Evolutionary conservation across 2,797 vertebrate species (phyloP).

Genomic region (Notolabrus celidotus): DNA sequence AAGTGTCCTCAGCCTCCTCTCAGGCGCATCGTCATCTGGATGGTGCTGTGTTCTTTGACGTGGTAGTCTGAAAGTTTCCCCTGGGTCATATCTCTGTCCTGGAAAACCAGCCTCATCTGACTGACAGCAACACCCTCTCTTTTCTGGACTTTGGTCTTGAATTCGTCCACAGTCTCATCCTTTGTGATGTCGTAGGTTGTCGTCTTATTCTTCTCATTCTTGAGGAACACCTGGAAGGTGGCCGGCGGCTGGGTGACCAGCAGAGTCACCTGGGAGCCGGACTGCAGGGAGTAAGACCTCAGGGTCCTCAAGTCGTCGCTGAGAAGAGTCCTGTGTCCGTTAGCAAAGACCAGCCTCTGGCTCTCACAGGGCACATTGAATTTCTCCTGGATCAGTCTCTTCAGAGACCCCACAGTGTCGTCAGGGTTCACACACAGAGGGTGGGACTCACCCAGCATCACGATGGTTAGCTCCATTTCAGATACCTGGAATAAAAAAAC

Average conservation of each 20-base stretch:
- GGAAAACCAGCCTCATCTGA: conserved; percentile 79
- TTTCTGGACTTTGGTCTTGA: conserved; percentile 61
- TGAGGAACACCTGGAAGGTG: conserved; percentile 76
- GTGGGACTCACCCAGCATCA: conserved; percentile 47
- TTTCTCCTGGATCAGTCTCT: conserved; percentile 11
- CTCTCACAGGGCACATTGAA: rapidly evolving
- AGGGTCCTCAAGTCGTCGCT: conserved; percentile 46
- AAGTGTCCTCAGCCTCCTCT: conserved; percentile 73
- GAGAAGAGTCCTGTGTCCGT: conserved; percentile 56
- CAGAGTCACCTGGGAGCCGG: conserved; percentile 63
- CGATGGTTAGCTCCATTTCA: conserved; percentile 66
- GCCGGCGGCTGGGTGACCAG: conserved; percentile 60
- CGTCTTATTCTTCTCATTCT: conserved; percentile 46
- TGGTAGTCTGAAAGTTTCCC: conserved; percentile 68
- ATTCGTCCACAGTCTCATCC: conserved; percentile 59
- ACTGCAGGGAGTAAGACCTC: conserved; percentile 51
- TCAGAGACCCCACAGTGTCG: conserved; percentile 70
- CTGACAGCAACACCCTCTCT: conserved; percentile 54
- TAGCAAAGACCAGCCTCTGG: conserved; percentile 58
- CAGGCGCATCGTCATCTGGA: conserved; percentile 69
- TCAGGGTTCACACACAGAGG: not conserved
- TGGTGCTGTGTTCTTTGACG: conserved; percentile 62
- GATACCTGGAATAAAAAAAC: not conserved
- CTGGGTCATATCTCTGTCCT: conserved; percentile 50
- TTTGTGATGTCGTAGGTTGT: conserved; percentile 67